Conservation (phyloP, 2,888 invertebrate genomes). For the Tenthredo notha region DNA sequence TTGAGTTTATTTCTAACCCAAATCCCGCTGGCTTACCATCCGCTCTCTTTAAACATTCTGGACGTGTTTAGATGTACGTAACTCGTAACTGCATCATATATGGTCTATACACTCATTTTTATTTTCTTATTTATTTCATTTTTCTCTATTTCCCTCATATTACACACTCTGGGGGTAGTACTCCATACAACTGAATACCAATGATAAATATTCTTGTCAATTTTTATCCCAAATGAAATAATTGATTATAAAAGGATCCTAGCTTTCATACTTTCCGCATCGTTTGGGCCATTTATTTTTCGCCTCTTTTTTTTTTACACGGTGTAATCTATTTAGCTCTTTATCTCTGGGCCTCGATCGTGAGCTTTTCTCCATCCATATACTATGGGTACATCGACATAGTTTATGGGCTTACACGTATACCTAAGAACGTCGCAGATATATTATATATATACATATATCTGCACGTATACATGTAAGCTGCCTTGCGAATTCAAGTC, state of each 20-base stretch:
- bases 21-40: not conserved
- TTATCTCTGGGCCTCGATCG: conserved; percentile 45
- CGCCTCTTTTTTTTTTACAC: conserved; percentile 17
- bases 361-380: not conserved
- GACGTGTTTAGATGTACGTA: conserved; percentile 1
- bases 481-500: not conserved
- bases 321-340: conserved; percentile 52
- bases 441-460: not conserved
- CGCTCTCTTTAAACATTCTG: not conserved
- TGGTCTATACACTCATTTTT: not conserved
- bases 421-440: not conserved
- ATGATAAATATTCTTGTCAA: not conserved
- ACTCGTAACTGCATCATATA: not conserved
- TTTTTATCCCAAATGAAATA: not conserved
- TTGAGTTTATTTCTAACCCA: not conserved
- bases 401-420: conserved; percentile 20
- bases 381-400: not conserved
- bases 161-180: not conserved
- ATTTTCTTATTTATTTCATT: not conserved
- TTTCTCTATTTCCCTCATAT: not conserved
- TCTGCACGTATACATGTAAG: not conserved
- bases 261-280: conserved; percentile 21
- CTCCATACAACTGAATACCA: not conserved
- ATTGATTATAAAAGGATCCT: not conserved
- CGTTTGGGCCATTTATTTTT: conserved; percentile 51